Base-by-base conservation (phyloP, 2,797 vertebrate genomes). In the Falco cherrug region DNA sequence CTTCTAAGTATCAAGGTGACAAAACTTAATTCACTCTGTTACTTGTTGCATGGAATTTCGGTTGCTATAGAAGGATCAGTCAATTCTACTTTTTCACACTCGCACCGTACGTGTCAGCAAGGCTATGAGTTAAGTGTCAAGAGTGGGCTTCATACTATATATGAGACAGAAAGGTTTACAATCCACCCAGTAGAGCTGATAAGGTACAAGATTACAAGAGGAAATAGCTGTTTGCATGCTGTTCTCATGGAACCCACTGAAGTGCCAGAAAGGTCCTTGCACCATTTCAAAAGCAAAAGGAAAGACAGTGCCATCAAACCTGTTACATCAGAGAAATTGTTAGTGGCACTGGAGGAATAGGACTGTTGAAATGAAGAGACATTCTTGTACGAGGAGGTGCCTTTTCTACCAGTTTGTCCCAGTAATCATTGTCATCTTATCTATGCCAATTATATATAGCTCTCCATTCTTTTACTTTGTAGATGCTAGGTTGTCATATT, bases 11-110 rank as follows among this genome's bases (percentile, higher is more conserved):
- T 28, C 35, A 77, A 59, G 26, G 11, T 47, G 29, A 35, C 57
- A 77, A 88, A 88, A 60, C 13, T 41, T 67, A 77, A 54, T 51
- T 87, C 89, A 91, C 50, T 95, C 77, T 63, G 11, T 69, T 81
- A 47, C 33, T 65, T 35, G 41, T 68, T 74, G 26, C 70, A 63
- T 63, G 79, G 94, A 79, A 76, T 88, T 79, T 88, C 63, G 25
- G 86, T 88, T 93, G 60, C 80, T 93, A 35, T 86, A 64, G 80
- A 90, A 81, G 67, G 83, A 93, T 90, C 61, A 71, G 26, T 28
- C 50, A 70, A 47, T 75, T 94, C 90, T 86, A 39, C 47, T 56
- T 67, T 88, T 89, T 92, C 68, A 74, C 76, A 61, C 53, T 94
- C 81, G 48, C 79, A 75, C 5, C 5, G 80, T 65, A 78, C 14